Evolutionary conservation across 1,140 invertebrate species (phyloP), one percentile per base, ranked within the genome.

Genomic region (Galleria mellonella): DNA sequence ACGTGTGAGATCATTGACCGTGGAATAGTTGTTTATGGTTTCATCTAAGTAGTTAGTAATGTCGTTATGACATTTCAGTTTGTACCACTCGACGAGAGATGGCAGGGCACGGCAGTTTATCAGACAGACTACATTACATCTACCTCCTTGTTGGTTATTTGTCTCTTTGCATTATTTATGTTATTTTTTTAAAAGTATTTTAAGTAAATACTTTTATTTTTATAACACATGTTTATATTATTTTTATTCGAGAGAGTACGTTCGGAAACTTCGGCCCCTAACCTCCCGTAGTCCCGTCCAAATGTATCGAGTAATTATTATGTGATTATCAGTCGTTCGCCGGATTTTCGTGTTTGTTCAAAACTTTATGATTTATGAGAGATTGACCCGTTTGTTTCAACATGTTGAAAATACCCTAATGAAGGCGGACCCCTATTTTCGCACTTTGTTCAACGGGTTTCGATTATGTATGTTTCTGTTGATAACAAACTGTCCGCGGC

Each of bases 61-160:
- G 2, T 23, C 17, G 17, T 23, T 23, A 23, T 23, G 2, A 23
- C 2, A 6, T 23, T 23, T 23, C 6, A 2, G 17, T 23, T 23
- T 23, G 17, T 6, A 23, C 17, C 17, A 47, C 53, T 66, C 14
- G 23, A n/a, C 50, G 41, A 45, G 41, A 79, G 75, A 74, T 71
- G 75, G 69, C 75, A 55, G 14, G 44, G 42, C 23, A 1, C 14
- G 33, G 11, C 17, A 3, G 17, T 23, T 6, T 3, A 23, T 23
- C n/a, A n/a, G n/a, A n/a, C n/a, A n/a, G n/a, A n/a, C n/a, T n/a
- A n/a, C n/a, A n/a, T n/a, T n/a, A n/a, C n/a, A n/a, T n/a, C n/a
- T n/a, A n/a, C n/a, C n/a, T n/a, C n/a, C n/a, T n/a, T n/a, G n/a
- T n/a, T n/a, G n/a, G n/a, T n/a, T n/a, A n/a, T n/a, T n/a, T n/a